These are phyloP conservation scores for Cephus rjabovi DNA, from an alignment of 2,888 invertebrate species.

Conservation along the genomic window DNA sequence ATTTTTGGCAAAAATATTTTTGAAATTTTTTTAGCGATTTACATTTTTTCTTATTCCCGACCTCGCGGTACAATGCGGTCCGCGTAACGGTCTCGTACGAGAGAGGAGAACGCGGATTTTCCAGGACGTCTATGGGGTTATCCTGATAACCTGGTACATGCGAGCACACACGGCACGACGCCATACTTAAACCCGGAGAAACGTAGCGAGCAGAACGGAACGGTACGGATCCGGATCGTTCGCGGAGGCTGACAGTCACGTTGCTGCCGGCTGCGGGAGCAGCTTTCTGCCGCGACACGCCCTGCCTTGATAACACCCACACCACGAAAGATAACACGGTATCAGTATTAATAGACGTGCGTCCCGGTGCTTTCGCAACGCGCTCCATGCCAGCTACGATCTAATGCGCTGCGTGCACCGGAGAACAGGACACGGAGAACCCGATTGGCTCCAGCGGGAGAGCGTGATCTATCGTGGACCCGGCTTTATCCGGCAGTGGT, in stretches of 20 bases:
- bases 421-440: slow-evolving; percentile 28
- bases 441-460: slow-evolving; percentile 16
- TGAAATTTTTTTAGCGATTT: neutral
- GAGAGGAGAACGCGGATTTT: neutral
- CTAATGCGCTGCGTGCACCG: slow-evolving; percentile 7
- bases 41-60: neutral
- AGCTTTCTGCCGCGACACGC: slow-evolving; percentile 62
- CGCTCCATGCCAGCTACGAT: slow-evolving; percentile 5
- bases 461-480: slow-evolving; percentile 21
- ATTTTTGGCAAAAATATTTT: neutral
- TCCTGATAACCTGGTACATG: slow-evolving; percentile 32
- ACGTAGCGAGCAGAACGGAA: slow-evolving; percentile 29
- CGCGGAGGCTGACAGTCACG: slow-evolving; percentile 53
- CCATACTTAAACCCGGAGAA: slow-evolving; percentile 17
- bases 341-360: slow-evolving; percentile 60
- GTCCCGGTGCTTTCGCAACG: slow-evolving; percentile 49
- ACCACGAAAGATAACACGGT: slow-evolving; percentile 56
- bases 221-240: slow-evolving; percentile 50
- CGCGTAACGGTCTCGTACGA: neutral
- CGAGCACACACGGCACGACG: neutral
- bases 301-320: slow-evolving; percentile 66
- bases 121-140: slow-evolving; percentile 24
- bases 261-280: slow-evolving; percentile 35
- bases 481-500: slow-evolving; percentile 21
- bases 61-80: neutral